Conservation (phyloP, 2,888 invertebrate genomes). For the Drosophila kambysellisi region DNA sequence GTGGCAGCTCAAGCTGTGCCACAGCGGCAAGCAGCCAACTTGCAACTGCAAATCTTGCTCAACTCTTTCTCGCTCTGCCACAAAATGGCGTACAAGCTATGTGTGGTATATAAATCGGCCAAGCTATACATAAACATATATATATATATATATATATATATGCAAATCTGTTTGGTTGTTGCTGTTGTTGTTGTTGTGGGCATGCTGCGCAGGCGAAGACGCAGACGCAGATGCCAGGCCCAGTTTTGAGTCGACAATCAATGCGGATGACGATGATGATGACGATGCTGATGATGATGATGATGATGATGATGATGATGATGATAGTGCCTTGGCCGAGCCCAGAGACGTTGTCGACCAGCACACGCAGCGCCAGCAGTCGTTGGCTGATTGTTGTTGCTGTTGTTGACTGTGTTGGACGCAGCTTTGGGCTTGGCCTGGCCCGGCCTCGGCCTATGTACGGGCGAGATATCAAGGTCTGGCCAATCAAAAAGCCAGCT, state of each 20-base stretch:
- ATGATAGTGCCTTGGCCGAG: slow-evolving; percentile 42
- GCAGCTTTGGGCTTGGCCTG: slow-evolving; percentile 61
- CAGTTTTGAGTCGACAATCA: slow-evolving; percentile 32
- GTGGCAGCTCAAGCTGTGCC: slow-evolving; percentile 61
- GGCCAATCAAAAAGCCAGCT: slow-evolving; percentile 77
- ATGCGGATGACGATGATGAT: slow-evolving; percentile 19
- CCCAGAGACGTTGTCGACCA: slow-evolving; percentile 14
- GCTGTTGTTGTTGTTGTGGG: slow-evolving; percentile 42
- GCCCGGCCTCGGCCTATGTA: slow-evolving; percentile 52
- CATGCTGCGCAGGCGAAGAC: slow-evolving; percentile 62
- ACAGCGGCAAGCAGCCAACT: slow-evolving; percentile 2
- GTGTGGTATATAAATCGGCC: slow-evolving; percentile 34
- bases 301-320: slow-evolving; percentile 12
- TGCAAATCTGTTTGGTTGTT: slow-evolving; percentile 40
- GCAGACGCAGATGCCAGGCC: slow-evolving; percentile 48
- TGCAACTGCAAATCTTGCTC: slow-evolving; percentile 11
- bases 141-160: slow-evolving; percentile 22
- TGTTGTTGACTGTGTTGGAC: slow-evolving; percentile 36
- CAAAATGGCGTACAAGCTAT: slow-evolving; percentile 52
- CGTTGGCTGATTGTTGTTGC: slow-evolving; percentile 1
- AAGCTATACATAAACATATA: slow-evolving; percentile 12
- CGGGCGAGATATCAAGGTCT: slow-evolving; percentile 69
- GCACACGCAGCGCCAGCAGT: slow-evolving; percentile 5
- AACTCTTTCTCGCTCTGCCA: slow-evolving; percentile 22
- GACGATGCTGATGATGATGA: slow-evolving; percentile 35